Evolutionary conservation across 2,113 vertebrate species (phyloP), one percentile per base, ranked within the genome.

Genomic region (Tachuris rubrigastra): DNA sequence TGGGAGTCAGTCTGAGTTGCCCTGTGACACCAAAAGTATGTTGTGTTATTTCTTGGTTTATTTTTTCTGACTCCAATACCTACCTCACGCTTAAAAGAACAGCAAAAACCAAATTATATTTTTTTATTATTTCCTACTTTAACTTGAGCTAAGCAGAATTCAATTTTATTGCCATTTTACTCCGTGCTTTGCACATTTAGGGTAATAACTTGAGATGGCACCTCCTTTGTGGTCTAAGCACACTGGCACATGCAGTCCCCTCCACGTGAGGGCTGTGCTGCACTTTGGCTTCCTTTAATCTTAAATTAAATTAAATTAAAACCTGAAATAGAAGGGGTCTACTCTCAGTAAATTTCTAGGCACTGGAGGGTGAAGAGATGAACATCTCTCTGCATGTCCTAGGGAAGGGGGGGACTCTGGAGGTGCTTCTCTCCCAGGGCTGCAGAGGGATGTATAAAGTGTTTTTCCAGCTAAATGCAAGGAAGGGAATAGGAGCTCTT

Each of bases 51-150:
- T 50, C 41, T 35, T 71, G 42, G 44, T 53, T 46, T 46, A 5
- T 11, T n/a, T 58, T 56, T 24, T 24, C 55, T 31, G 14, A 66
- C 68, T 73, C 44, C 19, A 35, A 46, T 44, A 80, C 21, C 85
- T 94, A 95, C 62, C 94, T 95, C 95, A 88, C 3, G 0, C 35
- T 79, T 85, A 75, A n/a, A 85, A 71, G 25, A 56, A 14, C 2
- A 81, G 27, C 42, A 75, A 87, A 83, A 52, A 14, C 4, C 4
- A 41, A 88, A 76, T 10, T 5, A 23, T 18, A 24, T 2, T 56
- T 81, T 56, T 46, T 67, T 69, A 44, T 46, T 68, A 10, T 50
- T 85, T 75, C 25, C 67, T 65, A 3, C 18, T 83, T 85, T 78
- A 62, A 53, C 49, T 90, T 18, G 15, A 83, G 49, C 76, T 76